Evolutionary conservation across 1,140 invertebrate species (phyloP), one percentile per base, ranked within the genome.

Genomic region (Ditylenchus dipsaci): DNA sequence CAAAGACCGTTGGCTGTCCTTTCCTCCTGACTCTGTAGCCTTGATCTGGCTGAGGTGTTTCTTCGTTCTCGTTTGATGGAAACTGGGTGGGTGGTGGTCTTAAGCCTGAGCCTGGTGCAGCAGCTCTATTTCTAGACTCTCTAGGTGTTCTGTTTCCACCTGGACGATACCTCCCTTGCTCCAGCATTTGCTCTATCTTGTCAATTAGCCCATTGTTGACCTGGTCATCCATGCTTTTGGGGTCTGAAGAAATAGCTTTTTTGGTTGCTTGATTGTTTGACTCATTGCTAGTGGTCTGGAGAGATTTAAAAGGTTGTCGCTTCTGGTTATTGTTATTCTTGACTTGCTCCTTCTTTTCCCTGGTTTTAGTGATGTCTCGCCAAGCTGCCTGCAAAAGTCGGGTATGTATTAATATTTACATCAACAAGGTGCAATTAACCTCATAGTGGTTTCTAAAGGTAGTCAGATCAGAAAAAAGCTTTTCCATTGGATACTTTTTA

Each of bases 401-500:
- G 23, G 17, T 71, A 59, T 17, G 19, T 68, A 1, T 29, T 26
- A n/a, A n/a, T n/a, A n/a, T 58, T 26, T 60, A 74, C 17, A 57
- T 19, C 13, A 70, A 49, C n/a, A n/a, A n/a, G n/a, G n/a, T n/a
- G n/a, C n/a, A n/a, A 26, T 42, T 27, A 38, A 74, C 73, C 69
- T 76, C 57, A 43, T 74, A 74, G 21, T 73, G 74, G 9, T 17
- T 45, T n/a, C 23, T 30, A 63, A 74, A 74, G 15, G 26, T 30
- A 17, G 49, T 71, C 23, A 74, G 30, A 26, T 74, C 73, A 8
- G 26, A 27, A 59, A 74, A 78, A 56, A 74, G 63, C 21, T 58
- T 61, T 56, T 74, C 73, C 75, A 74, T 74, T 26, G 59, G 43
- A 56, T 74, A 74, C n/a, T 76, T 76, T 47, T 74, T 74, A 38